These are phyloP conservation scores for Sarcoramphus papa DNA, from an alignment of 2,797 vertebrate species.

Conservation along the genomic window DNA sequence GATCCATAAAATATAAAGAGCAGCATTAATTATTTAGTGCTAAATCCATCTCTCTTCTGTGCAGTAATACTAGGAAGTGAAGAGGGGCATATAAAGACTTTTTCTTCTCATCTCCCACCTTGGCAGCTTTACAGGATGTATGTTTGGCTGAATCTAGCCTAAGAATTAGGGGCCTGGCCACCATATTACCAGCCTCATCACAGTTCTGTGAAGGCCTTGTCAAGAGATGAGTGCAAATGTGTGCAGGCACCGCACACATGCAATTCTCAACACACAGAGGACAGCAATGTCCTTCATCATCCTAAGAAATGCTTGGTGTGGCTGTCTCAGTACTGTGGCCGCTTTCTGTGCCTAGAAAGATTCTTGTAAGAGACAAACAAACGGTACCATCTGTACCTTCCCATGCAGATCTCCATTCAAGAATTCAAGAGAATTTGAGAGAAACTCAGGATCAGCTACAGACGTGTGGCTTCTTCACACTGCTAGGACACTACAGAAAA, in stretches of 20 bases:
- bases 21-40: conserved; percentile 33
- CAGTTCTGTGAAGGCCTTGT: background rate
- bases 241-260: background rate
- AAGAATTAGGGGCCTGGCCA: background rate
- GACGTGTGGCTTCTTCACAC: background rate
- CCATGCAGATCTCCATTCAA: background rate
- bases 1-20: conserved; percentile 25
- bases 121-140: background rate
- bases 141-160: background rate
- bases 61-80: background rate
- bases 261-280: background rate
- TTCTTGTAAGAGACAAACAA: background rate
- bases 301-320: background rate
- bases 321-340: background rate
- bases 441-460: background rate
- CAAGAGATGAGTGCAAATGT: background rate
- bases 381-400: background rate
- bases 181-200: background rate
- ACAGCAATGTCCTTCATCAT: accelerated
- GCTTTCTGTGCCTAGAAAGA: background rate
- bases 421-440: background rate
- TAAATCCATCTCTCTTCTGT: background rate
- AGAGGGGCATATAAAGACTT: background rate
- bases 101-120: background rate
- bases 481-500: background rate